Evolutionary conservation across 2,797 vertebrate species (phyloP).

Genomic region (Micromesistius poutassou): DNA sequence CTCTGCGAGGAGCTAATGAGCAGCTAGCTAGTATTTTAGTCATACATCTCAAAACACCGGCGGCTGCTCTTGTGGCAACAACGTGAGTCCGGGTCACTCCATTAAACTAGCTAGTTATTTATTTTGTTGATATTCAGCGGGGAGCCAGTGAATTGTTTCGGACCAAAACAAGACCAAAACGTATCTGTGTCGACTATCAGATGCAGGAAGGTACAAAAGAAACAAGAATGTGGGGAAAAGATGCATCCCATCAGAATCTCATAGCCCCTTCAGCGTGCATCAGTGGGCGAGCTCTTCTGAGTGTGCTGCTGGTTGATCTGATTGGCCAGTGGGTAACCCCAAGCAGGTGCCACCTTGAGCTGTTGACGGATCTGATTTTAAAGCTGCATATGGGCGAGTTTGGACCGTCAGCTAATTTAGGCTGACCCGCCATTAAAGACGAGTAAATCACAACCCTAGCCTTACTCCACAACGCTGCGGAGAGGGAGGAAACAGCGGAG

Average conservation of each 20-base stretch:
- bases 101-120: slow-evolving; percentile 73
- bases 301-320: slow-evolving; percentile 45
- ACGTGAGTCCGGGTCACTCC: slow-evolving; percentile 72
- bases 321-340: slow-evolving; percentile 49
- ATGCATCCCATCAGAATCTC: not conserved
- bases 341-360: slow-evolving; percentile 48
- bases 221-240: slow-evolving; percentile 3
- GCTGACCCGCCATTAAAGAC: slow-evolving; percentile 65
- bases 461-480: slow-evolving; percentile 60
- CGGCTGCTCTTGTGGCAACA: slow-evolving; percentile 68
- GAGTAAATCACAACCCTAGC: slow-evolving; percentile 69
- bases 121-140: slow-evolving; percentile 61
- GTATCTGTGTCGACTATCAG: not conserved
- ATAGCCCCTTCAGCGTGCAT: slow-evolving; percentile 8
- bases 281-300: slow-evolving; percentile 47
- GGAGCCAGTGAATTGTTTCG: slow-evolving; percentile 53
- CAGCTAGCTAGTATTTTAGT: slow-evolving; percentile 46
- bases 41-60: slow-evolving; percentile 70
- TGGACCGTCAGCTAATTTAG: slow-evolving; percentile 70
- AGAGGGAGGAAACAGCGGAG: slow-evolving; percentile 58
- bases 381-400: slow-evolving; percentile 42
- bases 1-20: slow-evolving; percentile 71
- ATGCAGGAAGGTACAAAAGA: not conserved
- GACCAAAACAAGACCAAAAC: slow-evolving; percentile 46
- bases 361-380: slow-evolving; percentile 42